Percentiles rank a stretch among this genome's conserved stretches.
Evolutionary conservation across 2,888 invertebrate species (phyloP).

Genomic region (Escarpia spicata): DNA sequence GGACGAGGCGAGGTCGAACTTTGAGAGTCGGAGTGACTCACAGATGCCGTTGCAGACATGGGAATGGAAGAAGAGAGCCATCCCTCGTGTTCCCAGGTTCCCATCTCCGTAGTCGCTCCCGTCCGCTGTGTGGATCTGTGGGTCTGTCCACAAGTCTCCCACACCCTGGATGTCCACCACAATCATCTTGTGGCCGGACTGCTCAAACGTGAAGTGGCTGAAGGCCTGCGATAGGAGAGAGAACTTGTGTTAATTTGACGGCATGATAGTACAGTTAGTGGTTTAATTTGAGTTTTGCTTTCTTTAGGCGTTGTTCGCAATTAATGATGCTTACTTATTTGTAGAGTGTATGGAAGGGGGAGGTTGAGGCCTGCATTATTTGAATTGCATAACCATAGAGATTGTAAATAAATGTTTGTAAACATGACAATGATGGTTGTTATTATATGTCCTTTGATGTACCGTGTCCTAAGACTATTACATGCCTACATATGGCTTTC

Average conservation of each 20-base stretch:
- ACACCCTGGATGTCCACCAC: conserved; percentile 73
- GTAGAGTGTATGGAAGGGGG: too few species aligned
- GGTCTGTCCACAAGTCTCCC: conserved; percentile 72
- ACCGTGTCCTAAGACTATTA: too few species aligned
- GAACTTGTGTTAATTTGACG: not conserved
- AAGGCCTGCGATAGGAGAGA: conserved; percentile 65
- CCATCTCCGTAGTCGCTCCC: conserved; percentile 70
- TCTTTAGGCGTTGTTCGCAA: too few species aligned
- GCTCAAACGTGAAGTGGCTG: conserved; percentile 72
- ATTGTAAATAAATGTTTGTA: too few species aligned
- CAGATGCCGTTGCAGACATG: conserved; percentile 71
- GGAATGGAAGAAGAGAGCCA: conserved; percentile 72
- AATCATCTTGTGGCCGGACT: conserved; percentile 71
- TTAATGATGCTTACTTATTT: too few species aligned
- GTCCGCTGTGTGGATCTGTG: conserved; percentile 69
- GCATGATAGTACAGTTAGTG: not conserved
- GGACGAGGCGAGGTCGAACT: conserved; percentile 68
- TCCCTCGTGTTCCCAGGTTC: conserved; percentile 70
- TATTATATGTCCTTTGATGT: too few species aligned
- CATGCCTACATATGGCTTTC: too few species aligned
- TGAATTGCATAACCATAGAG: too few species aligned
- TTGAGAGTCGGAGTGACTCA: conserved; percentile 66
- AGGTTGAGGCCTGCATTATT: too few species aligned
- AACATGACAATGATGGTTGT: too few species aligned
- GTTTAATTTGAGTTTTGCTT: not conserved